Base-by-base conservation (phyloP, 1,140 invertebrate species). In the Dolichoris vasculosae region DNA sequence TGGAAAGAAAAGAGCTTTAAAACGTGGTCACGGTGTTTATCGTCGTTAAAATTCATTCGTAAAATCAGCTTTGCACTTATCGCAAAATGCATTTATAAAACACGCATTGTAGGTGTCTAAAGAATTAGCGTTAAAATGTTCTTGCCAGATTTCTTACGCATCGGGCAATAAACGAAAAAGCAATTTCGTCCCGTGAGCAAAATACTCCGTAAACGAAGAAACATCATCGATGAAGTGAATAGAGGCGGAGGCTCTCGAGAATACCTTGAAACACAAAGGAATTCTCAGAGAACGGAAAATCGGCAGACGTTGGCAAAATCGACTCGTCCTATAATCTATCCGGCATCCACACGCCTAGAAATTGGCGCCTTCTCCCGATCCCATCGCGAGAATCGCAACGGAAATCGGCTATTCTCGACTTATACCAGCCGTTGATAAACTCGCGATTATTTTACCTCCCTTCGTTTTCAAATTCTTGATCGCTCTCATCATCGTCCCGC, bases 391-490 rank as follows among this genome's bases (percentile, higher is more conserved):
- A 13, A 75, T 30, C 40, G 73, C 40, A 0, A 20, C 32, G 75
- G 75, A 51, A 76, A 76, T 48, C 75, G 40, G 26, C 46, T 43
- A 30, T 51, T 51, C 30, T 30, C n/a, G 75, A 43, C 26, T 23
- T 48, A 40, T 23, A 9, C 51, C 13, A 26, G 51, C 51, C 59
- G 15, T 81, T 69, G 79, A 81, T 81, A 81, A 69, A 81, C 79
- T 67, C 79, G 26, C 63, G 79, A 81, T 81, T 67, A 81, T 82
- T 82, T 55, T 20, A 17, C 40, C 43, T 59, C 78, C 59, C 38
- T 40, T 64, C 77, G 30, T 79, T 17, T 40, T 63, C 23, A 9
- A 43, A 40, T 79, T 43, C 48, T 55, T 40, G 32, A 15, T 63
- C 55, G 17, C 23, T 32, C 35, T 80, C 59, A 80, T 80, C 23